Conservation (phyloP, 1,140 invertebrate genomes). For the Sogatella furcifera region DNA sequence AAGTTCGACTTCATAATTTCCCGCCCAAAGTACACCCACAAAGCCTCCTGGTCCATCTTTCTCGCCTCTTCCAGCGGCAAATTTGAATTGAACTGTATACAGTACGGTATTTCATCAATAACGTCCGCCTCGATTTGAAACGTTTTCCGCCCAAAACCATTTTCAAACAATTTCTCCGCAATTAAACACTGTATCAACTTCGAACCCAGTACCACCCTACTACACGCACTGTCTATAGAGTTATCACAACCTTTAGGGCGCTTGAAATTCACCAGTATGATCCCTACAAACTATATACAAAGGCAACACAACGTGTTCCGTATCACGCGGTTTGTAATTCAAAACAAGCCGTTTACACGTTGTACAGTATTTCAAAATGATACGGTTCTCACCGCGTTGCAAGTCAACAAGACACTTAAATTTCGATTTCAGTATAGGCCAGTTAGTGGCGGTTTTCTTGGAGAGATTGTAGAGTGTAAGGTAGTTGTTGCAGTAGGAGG, state of each 20-base stretch:
- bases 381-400: conserved; percentile 13
- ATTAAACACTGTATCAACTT: conserved; percentile 75
- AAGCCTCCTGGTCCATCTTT: conserved; percentile 59
- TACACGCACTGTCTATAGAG: conserved; percentile 59
- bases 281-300: conserved; percentile 63
- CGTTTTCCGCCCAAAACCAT: conserved; percentile 64
- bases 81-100: conserved; percentile 56
- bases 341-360: conserved; percentile 6
- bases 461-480: neutral
- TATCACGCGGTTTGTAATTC: conserved; percentile 13
- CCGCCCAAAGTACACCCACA: conserved; percentile 77
- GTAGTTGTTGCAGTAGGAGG: neutral
- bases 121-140: conserved; percentile 64
- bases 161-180: conserved; percentile 77
- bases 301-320: conserved; percentile 40
- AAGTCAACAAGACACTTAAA: conserved; percentile 22
- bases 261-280: conserved; percentile 65
- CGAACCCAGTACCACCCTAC: conserved; percentile 63
- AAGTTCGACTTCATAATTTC: conserved; percentile 56
- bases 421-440: conserved; percentile 15
- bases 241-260: conserved; percentile 54
- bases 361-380: conserved; percentile 16
- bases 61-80: conserved; percentile 59
- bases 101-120: conserved; percentile 40
- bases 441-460: conserved; percentile 9